Evolutionary conservation across 2,797 vertebrate genomes (phyloP), one percentile per base, ranked within the genome.

Genomic region (Steatocranus sp.): DNA sequence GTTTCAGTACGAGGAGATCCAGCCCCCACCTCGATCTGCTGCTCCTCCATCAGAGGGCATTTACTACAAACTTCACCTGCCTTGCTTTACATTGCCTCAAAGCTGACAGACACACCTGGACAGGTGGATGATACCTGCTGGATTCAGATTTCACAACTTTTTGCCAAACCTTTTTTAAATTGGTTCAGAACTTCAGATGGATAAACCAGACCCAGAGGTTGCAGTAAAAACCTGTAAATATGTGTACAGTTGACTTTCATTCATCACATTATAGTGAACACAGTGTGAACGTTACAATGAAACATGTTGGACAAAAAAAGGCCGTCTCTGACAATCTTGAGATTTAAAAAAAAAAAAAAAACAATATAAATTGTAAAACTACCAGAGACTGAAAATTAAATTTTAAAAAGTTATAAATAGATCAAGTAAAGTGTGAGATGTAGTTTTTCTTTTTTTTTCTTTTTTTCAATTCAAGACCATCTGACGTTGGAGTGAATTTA

Each of bases 1-100:
- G 63, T 88, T 87, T 58, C 85, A 88, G 87, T 83, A 84, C 1
- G 77, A 88, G 51, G 83, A 80, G 8, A 83, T 89, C 85, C 51
- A 61, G 3, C 25, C 61, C 6, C 6, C 3, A 15, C 25, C 50
- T 9, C 3, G 4, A 14, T 25, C 38, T 43, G 38, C 20, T 43
- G 63, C 63, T 27, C 7, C 10, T n/a, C 3, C 7, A n/a, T 0
- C 11, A 20, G 89, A 90, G 1, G 25, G 56, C 25, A 18, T 90
- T 68, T 90, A 90, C 56, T 46, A 30, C 83, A 80, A 78, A 38
- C 56, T 30, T 38, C 80, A 86, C 56, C 78, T 53, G 18, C 85
- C 83, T 58, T n/a, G 1, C 4, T 4, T 66, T 32, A 10, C 3
- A 1, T 34, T 12, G 27, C 43, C 27, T 34, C 11, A 7, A 4